Base-by-base conservation (phyloP, 2,113 vertebrate species). In the Baryphthengus martii region DNA sequence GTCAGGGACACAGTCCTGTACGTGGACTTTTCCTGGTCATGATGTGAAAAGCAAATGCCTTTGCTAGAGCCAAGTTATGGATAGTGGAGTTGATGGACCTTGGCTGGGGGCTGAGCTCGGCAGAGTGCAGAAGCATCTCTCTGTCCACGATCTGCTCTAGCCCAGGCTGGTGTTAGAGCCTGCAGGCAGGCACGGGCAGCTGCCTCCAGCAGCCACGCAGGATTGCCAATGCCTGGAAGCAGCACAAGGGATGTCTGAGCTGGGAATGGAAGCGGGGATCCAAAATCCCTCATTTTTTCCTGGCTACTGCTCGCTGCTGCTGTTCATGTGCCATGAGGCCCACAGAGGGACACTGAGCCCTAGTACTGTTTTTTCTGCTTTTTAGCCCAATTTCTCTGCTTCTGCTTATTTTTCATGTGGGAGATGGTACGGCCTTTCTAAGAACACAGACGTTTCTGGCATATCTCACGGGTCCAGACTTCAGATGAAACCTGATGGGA, bases 81-180 rank as follows among this genome's bases (percentile, higher is more conserved):
- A 7, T 3, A 1, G 19, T 9, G 0, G 1, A 13, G n/a, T 42
- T 0, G 9, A 11, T 7, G 56, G 39, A 12, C 17, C 17, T 39
- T 0, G 0, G 16, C 24, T 10, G 13, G 37, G 62, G 11, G 13
- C 56, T 45, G 44, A 47, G 44, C 28, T 45, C 2, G 3, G n/a
- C 37, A 8, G 33, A 25, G 10, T 40, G 37, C 29, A 53, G 80
- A 17, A 70, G 8, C 37, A 45, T 35, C 33, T 1, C 12, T 4
- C 10, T 5, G 5, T 14, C 40, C 5, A 4, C 0, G 2, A 62
- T 47, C 9, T 49, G 49, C 15, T 55, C 74, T 42, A 2, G 3
- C 33, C 4, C 13, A 18, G 59, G 23, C 61, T 25, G 40, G 39
- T 1, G 1, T 42, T 3, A 15, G 45, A 42, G 72, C 6, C 1